Percentiles rank a stretch among this genome's conserved stretches.
These are phyloP conservation scores for Nomada goodeniana DNA, from an alignment of 2,888 invertebrate genomes.

Conservation along the genomic window DNA sequence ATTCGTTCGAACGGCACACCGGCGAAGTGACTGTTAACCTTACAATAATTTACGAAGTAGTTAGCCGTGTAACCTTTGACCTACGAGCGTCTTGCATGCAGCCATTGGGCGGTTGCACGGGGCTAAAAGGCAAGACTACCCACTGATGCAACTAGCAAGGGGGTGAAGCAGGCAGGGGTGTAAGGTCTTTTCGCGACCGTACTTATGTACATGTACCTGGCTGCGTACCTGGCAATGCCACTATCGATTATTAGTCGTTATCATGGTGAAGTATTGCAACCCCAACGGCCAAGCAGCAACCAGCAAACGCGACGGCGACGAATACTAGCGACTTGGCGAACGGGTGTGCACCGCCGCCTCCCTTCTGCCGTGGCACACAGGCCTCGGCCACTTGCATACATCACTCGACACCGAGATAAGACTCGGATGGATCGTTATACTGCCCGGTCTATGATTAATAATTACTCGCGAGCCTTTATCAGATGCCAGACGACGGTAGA, in stretches of 20 bases:
- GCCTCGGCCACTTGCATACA: conserved; percentile 77
- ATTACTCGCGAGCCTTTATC: conserved; percentile 82
- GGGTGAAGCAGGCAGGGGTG: conserved; percentile 39
- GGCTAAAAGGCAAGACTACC: conserved; percentile 68
- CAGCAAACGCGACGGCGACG: conserved; percentile 42
- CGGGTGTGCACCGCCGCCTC: conserved; percentile 9
- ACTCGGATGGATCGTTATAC: conserved; percentile 82
- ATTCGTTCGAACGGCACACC: conserved; percentile 57
- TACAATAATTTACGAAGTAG: conserved; percentile 73
- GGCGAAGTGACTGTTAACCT: conserved; percentile 68
- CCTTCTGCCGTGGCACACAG: conserved; percentile 51
- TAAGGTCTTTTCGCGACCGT: conserved; percentile 71
- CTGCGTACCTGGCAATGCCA: conserved; percentile 75
- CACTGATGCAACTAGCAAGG: conserved; percentile 62
- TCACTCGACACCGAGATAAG: conserved; percentile 82
- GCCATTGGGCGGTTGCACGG: conserved; percentile 60
- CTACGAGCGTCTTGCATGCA: conserved; percentile 75
- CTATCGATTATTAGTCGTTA: conserved; percentile 82
- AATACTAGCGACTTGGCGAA: conserved; percentile 36
- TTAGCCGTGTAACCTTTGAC: conserved; percentile 75
- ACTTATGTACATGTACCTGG: conserved; percentile 71
- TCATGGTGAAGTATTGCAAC: conserved; percentile 81
- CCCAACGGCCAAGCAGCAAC: conserved; percentile 65
- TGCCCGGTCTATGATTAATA: conserved; percentile 83
- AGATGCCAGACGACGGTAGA: conserved; percentile 81